Evolutionary conservation across 2,888 invertebrate genomes (phyloP), one percentile per base, ranked within the genome.

Genomic region (Macrophya alboannulata): DNA sequence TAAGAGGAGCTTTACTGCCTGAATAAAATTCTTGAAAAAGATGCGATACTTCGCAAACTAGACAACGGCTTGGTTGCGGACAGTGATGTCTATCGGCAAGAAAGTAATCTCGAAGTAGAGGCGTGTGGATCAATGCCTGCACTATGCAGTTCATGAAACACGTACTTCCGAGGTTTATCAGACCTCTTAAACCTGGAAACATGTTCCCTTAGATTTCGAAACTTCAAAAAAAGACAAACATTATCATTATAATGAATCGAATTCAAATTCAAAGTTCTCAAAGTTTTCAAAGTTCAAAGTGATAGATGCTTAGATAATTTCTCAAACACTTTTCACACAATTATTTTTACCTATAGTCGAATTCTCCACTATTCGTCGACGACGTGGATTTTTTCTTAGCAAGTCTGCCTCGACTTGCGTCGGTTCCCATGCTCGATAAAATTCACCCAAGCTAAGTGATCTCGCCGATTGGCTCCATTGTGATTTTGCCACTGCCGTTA

Each of bases 61-160:
- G 95, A 94, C 99, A 99, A 92, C 97, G 96, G 65, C 96, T 96
- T 2, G 97, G 95, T 86, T 96, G 95, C 85, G 95, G 95, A 94
- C 99, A 99, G 91, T 97, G 96, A 93, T 99, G 99, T 89, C 97
- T 96, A 94, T 99, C 99, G 65, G 98, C 97, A 89, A 99, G 95
- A 93, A 99, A 99, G 94, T 98, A 99, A 93, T 99, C 99, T 87
- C 99, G 95, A 84, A 99, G 94, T 62, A 99, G 94, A 1, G 99
- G 99, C 4, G 99, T 99, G 93, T 99, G 99, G 89, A 98, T 98
- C 89, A 99, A 94, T 0, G 98, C 98, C 95, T 97, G 94, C 12
- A 99, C 97, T 90, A 99, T 99, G 92, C 99, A 99, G 94, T 99
- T 99, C 98, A 99, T 99, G 93, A 99, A 99, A 94, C 99, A 99